Conservation (phyloP, 2,113 vertebrate genomes). For the Lota lota region DNA sequence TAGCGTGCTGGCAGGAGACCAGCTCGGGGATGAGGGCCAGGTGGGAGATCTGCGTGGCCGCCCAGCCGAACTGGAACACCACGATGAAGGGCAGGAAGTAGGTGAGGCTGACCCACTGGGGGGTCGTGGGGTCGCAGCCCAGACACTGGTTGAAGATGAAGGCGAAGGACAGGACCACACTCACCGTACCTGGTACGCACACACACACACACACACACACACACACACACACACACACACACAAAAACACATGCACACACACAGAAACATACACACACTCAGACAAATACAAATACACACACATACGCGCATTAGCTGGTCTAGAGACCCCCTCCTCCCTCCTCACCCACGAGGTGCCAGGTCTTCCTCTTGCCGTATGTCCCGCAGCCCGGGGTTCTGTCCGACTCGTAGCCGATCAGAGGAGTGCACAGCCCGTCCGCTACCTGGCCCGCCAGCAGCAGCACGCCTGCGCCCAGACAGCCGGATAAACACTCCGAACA, state of each 20-base stretch:
- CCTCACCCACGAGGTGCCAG: conserved; percentile 88
- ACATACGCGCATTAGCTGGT: not conserved
- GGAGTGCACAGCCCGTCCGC: conserved; percentile 87
- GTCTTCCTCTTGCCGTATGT: conserved; percentile 84
- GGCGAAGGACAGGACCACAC: conserved; percentile 86
- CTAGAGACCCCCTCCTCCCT: too few species aligned
- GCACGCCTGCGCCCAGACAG: conserved; percentile 55
- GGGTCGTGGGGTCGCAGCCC: conserved; percentile 75
- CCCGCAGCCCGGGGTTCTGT: conserved; percentile 72
- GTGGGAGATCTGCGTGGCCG: conserved; percentile 91
- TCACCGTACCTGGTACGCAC: conserved; percentile 79
- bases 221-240: conserved; percentile 8
- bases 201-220: conserved; percentile 10
- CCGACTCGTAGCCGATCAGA: conserved; percentile 85
- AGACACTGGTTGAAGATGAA: conserved; percentile 92
- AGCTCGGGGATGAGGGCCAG: conserved; percentile 93
- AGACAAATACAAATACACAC: not conserved
- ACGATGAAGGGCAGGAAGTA: conserved; percentile 90
- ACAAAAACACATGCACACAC: not conserved
- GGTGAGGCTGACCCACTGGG: conserved; percentile 81
- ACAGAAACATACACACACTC: conserved; percentile 12
- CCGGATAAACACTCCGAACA: too few species aligned
- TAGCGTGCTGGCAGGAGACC: conserved; percentile 81
- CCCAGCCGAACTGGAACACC: conserved; percentile 96
- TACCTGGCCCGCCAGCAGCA: conserved; percentile 82